phyloP scores from a whole-genome alignment of 2,797 vertebrate species.

The Phoxinus dragarum region DNA sequence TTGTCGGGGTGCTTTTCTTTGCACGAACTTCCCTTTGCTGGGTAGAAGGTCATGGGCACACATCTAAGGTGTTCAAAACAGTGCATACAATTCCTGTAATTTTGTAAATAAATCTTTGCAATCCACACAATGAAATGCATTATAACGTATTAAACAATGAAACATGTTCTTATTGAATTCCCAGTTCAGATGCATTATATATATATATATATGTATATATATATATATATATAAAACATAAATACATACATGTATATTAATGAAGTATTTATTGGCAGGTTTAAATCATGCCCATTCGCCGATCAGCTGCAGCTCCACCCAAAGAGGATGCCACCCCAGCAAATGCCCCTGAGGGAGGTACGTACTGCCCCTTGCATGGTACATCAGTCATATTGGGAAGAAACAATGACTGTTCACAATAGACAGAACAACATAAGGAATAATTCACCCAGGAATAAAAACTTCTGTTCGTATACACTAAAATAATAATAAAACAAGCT shows the following conservation, averaged over 20 bases:
- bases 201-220: background rate
- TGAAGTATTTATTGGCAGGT: conserved; percentile 33
- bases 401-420: background rate
- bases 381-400: background rate
- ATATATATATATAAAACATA: too few relatives aligned
- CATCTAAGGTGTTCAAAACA: background rate
- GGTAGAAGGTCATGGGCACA: background rate
- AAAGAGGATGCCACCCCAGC: conserved; percentile 86
- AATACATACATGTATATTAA: too few relatives aligned
- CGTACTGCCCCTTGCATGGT: conserved; percentile 68
- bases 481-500: background rate
- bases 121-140: background rate
- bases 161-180: background rate
- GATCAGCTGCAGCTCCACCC: conserved; percentile 85
- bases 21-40: conserved; percentile 1
- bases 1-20: background rate
- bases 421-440: background rate
- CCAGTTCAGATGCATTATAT: background rate
- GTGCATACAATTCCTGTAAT: background rate
- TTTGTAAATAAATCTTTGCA: background rate
- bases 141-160: background rate
- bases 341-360: conserved; percentile 84
- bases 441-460: background rate
- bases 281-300: conserved; percentile 92
- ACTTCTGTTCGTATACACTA: background rate